Conservation (phyloP, 2,113 vertebrate species). For the Galbula dea region DNA sequence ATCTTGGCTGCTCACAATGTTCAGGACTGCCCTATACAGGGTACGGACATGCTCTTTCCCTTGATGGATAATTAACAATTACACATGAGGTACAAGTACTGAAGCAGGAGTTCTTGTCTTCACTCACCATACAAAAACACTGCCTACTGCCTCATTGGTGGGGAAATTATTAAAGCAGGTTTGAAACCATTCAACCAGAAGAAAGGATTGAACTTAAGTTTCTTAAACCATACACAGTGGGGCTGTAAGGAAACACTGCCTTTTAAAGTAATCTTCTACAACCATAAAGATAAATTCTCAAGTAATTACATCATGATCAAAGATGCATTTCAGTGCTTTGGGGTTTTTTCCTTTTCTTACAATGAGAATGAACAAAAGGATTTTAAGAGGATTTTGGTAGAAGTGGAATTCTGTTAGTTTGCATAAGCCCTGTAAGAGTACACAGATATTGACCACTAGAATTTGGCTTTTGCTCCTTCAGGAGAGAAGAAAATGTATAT, state of each 20-base stretch:
- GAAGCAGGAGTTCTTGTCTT: background rate
- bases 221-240: background rate
- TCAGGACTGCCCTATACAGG: background rate
- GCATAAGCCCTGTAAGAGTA: background rate
- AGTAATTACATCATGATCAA: background rate
- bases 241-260: accelerated
- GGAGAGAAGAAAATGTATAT: background rate
- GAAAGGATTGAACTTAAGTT: background rate
- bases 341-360: background rate
- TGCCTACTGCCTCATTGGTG: background rate
- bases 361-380: background rate
- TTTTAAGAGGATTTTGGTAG: background rate
- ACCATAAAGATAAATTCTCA: background rate
- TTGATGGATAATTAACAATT: background rate
- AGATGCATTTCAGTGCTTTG: background rate
- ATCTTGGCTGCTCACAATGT: background rate
- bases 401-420: background rate
- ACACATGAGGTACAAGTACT: background rate
- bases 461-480: background rate
- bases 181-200: background rate
- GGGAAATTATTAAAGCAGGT: background rate
- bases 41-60: background rate
- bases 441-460: background rate
- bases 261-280: background rate
- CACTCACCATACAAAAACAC: background rate